phyloP scores from a whole-genome alignment of 1,140 invertebrate genomes.

The Magallana ariakensis region DNA sequence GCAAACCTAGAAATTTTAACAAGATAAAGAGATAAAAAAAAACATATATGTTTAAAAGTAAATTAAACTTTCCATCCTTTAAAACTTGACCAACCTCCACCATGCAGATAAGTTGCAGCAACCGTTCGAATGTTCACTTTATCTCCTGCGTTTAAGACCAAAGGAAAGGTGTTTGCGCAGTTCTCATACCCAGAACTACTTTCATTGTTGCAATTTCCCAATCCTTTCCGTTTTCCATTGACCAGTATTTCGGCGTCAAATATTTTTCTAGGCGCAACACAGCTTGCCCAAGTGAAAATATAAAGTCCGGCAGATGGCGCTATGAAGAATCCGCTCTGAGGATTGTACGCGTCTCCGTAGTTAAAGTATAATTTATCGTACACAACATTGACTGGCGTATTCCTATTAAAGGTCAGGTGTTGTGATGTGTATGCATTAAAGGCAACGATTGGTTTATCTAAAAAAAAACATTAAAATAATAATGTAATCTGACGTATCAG shows the following conservation, averaged over 20 bases:
- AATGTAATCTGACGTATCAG: no score
- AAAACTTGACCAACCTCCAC: neutral
- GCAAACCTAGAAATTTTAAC: no score
- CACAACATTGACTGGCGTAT: neutral
- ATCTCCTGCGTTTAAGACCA: neutral
- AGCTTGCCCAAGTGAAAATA: neutral
- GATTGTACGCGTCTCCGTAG: neutral
- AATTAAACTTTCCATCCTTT: neutral
- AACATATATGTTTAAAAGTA: no score
- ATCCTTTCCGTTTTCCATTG: neutral
- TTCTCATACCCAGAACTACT: neutral
- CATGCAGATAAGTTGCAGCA: neutral
- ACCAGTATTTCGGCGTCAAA: neutral
- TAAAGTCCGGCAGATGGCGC: neutral
- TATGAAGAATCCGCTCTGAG: neutral
- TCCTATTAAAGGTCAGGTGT: neutral
- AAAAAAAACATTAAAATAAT: no score
- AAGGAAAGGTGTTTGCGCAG: neutral
- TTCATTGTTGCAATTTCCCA: neutral
- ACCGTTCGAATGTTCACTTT: neutral
- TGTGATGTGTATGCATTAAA: neutral
- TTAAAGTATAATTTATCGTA: neutral
- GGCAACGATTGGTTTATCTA: no score
- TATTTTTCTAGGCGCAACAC: neutral
- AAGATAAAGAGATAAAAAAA: no score